These are phyloP conservation scores for Cynodonichthys magdalenae DNA, from an alignment of 2,797 vertebrate genomes.

Conservation along the genomic window DNA sequence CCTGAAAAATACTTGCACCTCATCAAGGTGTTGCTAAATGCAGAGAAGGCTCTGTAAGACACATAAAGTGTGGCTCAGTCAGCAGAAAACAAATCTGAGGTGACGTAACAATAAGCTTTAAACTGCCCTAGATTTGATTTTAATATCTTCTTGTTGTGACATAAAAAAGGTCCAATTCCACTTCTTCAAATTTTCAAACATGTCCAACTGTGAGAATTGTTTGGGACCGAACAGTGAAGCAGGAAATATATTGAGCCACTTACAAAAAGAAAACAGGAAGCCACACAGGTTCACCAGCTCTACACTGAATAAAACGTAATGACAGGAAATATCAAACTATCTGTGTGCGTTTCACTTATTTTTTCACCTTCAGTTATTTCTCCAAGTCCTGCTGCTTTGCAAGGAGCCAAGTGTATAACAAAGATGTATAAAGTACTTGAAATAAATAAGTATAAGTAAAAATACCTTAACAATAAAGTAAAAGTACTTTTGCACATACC, in stretches of 20 bases:
- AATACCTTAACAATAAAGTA: too few species aligned
- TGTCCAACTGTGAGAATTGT: conserved; percentile 6
- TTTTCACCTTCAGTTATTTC: neutral
- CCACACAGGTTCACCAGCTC: neutral
- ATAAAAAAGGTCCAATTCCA: neutral
- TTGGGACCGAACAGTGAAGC: neutral
- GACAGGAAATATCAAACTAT: neutral
- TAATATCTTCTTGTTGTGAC: neutral
- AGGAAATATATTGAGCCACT: neutral
- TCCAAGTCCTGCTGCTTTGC: too few species aligned
- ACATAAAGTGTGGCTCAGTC: too few species aligned
- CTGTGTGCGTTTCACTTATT: neutral
- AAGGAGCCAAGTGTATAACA: too few species aligned
- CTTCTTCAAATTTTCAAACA: neutral
- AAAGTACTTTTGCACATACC: too few species aligned
- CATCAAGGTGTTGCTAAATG: too few species aligned
- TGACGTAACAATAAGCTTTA: neutral
- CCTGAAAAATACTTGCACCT: neutral
- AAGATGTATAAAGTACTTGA: too few species aligned
- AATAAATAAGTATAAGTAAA: too few species aligned
- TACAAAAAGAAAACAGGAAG: neutral
- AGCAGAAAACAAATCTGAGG: neutral
- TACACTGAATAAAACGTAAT: neutral
- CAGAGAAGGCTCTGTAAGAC: too few species aligned
- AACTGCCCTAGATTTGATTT: neutral